Evolutionary conservation across 2,797 vertebrate species (phyloP).

Genomic region (Sciurus carolinensis): DNA sequence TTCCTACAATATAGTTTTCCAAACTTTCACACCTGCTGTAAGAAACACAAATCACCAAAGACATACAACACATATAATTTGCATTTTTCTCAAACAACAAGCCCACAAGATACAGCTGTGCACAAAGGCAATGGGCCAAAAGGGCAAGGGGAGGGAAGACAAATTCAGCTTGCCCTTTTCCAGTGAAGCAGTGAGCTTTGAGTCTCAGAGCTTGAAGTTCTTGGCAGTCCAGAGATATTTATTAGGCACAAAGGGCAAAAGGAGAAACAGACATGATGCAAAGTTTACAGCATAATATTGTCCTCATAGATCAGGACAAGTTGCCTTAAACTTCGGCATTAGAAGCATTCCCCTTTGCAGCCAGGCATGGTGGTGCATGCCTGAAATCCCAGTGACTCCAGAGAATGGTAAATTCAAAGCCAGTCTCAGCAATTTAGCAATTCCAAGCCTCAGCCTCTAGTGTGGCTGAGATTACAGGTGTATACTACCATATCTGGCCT

Average conservation of each 20-base stretch:
- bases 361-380: too few species aligned
- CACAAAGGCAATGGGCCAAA: not conserved
- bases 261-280: not conserved
- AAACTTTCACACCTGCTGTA: constrained; percentile 22
- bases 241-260: constrained; percentile 4
- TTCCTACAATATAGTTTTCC: constrained; percentile 30
- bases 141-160: not conserved
- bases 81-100: constrained; percentile 15
- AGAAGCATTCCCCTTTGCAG: not conserved
- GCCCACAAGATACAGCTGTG: not conserved
- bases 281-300: not conserved
- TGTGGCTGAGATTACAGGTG: not conserved
- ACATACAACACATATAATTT: constrained; percentile 13
- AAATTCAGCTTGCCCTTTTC: constrained; percentile 15
- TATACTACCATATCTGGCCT: not conserved
- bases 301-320: not conserved
- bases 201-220: not conserved
- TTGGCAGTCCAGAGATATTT: constrained; percentile 48
- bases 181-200: not conserved
- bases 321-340: constrained; percentile 31
- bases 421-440: too few species aligned
- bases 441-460: not conserved
- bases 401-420: too few species aligned
- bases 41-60: constrained; percentile 49
- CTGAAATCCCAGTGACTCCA: too few species aligned